Conservation (phyloP, 2,113 vertebrate genomes). For the Ascaphus truei region DNA sequence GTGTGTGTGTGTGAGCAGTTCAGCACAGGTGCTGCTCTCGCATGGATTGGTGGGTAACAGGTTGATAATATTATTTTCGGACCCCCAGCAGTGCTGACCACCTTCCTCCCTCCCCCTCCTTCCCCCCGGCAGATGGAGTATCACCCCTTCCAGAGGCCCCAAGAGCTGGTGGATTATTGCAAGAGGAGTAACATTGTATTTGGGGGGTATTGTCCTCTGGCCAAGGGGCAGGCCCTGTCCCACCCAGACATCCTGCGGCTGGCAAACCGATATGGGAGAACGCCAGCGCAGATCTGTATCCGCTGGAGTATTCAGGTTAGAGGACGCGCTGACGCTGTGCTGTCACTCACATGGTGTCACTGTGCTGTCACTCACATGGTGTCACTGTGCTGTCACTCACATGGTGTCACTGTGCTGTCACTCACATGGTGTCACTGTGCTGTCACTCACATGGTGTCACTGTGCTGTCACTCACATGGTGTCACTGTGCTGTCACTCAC, state of each 20-base stretch:
- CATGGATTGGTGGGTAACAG: too few species aligned
- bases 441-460: too few species aligned
- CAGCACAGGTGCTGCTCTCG: too few species aligned
- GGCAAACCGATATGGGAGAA: constrained; percentile 61
- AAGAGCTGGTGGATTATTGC: constrained; percentile 62
- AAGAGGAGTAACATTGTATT: constrained; percentile 60
- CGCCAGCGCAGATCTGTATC: constrained; percentile 67
- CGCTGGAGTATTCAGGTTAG: constrained; percentile 61
- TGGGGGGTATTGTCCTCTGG: constrained; percentile 71
- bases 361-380: too few species aligned
- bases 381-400: too few species aligned
- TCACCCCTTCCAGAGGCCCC: constrained; percentile 73
- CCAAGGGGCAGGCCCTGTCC: constrained; percentile 59
- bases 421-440: not conserved
- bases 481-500: too few species aligned
- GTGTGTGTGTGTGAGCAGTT: too few species aligned
- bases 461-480: too few species aligned
- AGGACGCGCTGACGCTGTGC: not conserved
- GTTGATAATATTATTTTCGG: too few species aligned
- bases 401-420: too few species aligned
- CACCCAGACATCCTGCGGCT: constrained; percentile 56
- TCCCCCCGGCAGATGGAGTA: constrained; percentile 57
- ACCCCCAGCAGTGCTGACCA: too few species aligned
- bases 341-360: too few species aligned
- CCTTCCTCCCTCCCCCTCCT: constrained; percentile 3